Percentiles rank a stretch among this genome's conserved stretches.
phyloP scores from a whole-genome alignment of 2,888 invertebrate genomes.

The Pyrrhia umbra region DNA sequence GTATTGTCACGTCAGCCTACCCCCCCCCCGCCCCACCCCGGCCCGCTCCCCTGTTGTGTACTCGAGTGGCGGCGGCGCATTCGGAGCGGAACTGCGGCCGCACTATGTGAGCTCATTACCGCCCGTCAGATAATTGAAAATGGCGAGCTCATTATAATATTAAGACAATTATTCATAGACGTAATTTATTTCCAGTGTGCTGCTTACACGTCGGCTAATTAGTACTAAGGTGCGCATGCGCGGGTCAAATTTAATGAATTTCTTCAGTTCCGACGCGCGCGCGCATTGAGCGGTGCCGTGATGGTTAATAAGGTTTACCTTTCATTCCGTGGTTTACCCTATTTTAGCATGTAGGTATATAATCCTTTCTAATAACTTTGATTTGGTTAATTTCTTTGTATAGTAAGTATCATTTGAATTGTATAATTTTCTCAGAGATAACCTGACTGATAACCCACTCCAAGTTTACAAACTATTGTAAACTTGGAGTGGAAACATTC shows the following conservation, averaged over 20 bases:
- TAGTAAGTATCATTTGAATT: too few species aligned
- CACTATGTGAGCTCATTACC: constrained; percentile 70
- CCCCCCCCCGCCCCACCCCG: not conserved
- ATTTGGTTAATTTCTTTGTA: too few species aligned
- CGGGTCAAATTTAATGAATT: constrained; percentile 38
- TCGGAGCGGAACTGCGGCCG: constrained; percentile 61
- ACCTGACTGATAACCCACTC: too few species aligned
- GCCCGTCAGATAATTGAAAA: constrained; percentile 73
- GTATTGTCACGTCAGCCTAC: constrained; percentile 27
- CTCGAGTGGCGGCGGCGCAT: constrained; percentile 23
- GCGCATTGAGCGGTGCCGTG: not conserved
- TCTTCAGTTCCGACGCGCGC: constrained; percentile 9
- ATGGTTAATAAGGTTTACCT: too few species aligned
- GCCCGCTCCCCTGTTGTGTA: not conserved
- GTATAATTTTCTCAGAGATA: too few species aligned
- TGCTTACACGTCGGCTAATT: constrained; percentile 65
- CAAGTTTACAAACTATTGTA: too few species aligned
- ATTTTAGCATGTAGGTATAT: too few species aligned
- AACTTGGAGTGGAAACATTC: too few species aligned
- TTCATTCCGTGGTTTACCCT: too few species aligned
- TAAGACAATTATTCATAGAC: constrained; percentile 73
- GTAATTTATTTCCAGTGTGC: constrained; percentile 66
- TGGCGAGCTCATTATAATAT: constrained; percentile 77
- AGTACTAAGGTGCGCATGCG: constrained; percentile 22
- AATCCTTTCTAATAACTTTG: too few species aligned